A percentile compares a stretch with the other conserved stretches of the same genome.
Evolutionary conservation across 2,888 invertebrate genomes (phyloP).

Genomic region (Amiota mariae): DNA sequence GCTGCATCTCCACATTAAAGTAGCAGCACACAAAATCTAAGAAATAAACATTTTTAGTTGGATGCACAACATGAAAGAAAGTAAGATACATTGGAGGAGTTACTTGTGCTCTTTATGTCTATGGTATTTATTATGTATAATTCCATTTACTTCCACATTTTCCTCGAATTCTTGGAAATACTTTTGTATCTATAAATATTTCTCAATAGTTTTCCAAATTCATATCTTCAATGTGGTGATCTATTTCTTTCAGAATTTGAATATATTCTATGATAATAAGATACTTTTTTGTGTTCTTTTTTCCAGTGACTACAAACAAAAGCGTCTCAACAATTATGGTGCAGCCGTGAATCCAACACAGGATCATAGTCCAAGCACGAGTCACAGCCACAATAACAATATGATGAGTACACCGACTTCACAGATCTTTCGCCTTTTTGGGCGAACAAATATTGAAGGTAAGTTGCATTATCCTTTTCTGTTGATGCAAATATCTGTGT

Average conservation of each 20-base stretch:
- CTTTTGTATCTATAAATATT: background rate
- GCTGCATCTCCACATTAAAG: background rate
- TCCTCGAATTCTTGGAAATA: background rate
- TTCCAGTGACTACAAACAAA: constrained; percentile 49
- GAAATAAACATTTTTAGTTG: background rate
- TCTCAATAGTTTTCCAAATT: too few relatives aligned
- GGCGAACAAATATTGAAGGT: constrained; percentile 63
- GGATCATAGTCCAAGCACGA: constrained; percentile 24
- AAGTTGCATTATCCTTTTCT: constrained; percentile 30
- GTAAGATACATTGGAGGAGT: background rate
- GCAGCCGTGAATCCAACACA: constrained; percentile 42
- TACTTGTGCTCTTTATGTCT: background rate
- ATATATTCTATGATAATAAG: background rate
- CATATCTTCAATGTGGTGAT: too few relatives aligned
- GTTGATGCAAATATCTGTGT: too few relatives aligned
- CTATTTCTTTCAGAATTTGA: too few relatives aligned
- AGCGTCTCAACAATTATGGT: constrained; percentile 53
- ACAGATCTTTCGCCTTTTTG: constrained; percentile 65
- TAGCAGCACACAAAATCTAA: background rate
- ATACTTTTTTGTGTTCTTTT: constrained; percentile 22
- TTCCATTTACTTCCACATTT: background rate
- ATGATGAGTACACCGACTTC: constrained; percentile 45
- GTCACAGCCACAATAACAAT: constrained; percentile 42
- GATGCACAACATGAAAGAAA: background rate
- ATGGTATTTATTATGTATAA: background rate